Percentiles rank a stretch among this genome's conserved stretches.
phyloP scores from a whole-genome alignment of 2,113 vertebrate genomes.

The Caloenas nicobarica region DNA sequence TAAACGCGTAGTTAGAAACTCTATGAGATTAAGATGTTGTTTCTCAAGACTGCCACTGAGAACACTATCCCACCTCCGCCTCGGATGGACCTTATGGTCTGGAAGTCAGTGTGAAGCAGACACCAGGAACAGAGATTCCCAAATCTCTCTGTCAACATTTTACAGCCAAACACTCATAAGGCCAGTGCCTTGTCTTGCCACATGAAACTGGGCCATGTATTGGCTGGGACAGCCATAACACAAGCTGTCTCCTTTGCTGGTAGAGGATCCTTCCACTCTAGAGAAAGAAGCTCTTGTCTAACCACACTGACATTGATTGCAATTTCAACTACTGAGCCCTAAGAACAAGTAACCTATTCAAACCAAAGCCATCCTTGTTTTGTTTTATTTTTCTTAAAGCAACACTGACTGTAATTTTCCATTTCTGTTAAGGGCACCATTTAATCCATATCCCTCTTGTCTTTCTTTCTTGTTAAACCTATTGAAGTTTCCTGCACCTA shows the following conservation, averaged over 20 bases:
- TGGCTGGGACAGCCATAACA: background rate
- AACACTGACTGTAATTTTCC: background rate
- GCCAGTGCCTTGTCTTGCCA: background rate
- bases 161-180: background rate
- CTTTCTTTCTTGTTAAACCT: background rate
- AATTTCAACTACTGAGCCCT: background rate
- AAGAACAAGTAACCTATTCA: background rate
- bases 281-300: background rate
- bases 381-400: background rate
- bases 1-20: background rate
- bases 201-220: background rate
- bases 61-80: fast-evolving
- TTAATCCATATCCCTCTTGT: background rate
- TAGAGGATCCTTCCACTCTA: background rate
- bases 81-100: background rate
- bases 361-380: background rate
- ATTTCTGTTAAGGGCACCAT: background rate
- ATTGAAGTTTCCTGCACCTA: background rate
- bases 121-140: background rate
- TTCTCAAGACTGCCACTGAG: background rate
- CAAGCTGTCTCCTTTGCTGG: background rate
- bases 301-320: background rate
- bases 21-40: background rate
- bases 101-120: background rate
- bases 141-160: background rate